Conservation (phyloP, 2,888 invertebrate genomes). For the Papilio protenor region DNA sequence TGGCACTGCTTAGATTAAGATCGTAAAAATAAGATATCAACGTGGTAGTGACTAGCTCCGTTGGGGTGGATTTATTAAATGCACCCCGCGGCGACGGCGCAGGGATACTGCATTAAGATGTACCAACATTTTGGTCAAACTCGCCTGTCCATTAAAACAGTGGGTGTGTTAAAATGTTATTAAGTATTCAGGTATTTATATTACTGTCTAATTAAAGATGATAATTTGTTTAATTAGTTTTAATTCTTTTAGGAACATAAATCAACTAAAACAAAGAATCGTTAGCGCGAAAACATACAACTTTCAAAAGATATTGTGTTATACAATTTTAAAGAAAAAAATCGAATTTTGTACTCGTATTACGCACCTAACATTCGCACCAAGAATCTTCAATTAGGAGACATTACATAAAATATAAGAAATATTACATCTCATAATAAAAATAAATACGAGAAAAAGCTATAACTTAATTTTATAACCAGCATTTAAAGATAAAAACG, state of each 20-base stretch:
- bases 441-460: not conserved
- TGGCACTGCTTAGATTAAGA: conserved; percentile 24
- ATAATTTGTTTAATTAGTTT: not conserved
- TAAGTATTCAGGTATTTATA: not conserved
- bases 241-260: not conserved
- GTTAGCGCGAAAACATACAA: not conserved
- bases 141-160: not conserved
- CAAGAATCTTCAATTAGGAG: not conserved
- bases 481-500: not conserved
- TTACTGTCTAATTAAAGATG: not conserved
- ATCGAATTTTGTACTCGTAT: no score
- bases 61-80: conserved; percentile 71
- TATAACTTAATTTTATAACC: not conserved
- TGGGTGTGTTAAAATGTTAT: not conserved
- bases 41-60: conserved; percentile 54
- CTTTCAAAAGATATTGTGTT: not conserved
- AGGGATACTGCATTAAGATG: conserved; percentile 48
- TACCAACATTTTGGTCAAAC: conserved; percentile 39
- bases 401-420: no score
- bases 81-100: conserved; percentile 67
- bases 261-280: not conserved
- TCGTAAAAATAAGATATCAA: conserved; percentile 41
- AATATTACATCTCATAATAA: not conserved
- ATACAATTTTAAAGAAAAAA: no score
- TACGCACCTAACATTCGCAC: not conserved